Base-by-base conservation (phyloP, 2,797 vertebrate genomes). In the Oryzias sinensis region DNA sequence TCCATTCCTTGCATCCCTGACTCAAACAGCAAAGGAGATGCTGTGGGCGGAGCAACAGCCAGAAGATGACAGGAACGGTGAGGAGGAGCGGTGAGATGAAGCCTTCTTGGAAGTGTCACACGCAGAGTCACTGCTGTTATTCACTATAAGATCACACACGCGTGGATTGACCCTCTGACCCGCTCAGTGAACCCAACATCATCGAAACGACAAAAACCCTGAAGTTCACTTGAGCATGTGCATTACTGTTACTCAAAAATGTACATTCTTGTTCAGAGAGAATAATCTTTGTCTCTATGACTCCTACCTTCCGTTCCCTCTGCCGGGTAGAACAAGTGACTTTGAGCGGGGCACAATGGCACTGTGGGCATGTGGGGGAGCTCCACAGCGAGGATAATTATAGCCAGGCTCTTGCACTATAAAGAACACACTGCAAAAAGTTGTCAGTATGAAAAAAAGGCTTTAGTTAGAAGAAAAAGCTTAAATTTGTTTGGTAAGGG, bases 281-380 rank as follows among this genome's bases (percentile, higher is more conserved):
- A 37, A 37, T 3, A 37, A 9, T 37, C 33, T 37, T 37, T 37
- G 33, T 37, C 33, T 27, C 27, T 37, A 3, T 13, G 64, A 60
- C 46, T 56, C 74, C 50, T 71, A 74, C 68, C 71, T 62, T 41
- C 24, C 22, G 20, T 57, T 56, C 55, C 44, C 25, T 41, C 59
- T 65, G 11, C 70, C 78, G 77, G 79, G 79, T 22, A 62, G 48
- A 76, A 68, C 51, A 47, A 64, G 15, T 54, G 76, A 60, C 68
- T 80, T 70, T 76, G 45, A 20, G 11, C 13, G 14, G 20, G 18
- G 67, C 57, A 84, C 53, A 84, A 70, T 74, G 56, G 65, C 53
- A 54, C 52, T 54, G 62, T 62, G 62, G 61, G 59, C 49, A 62
- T 63, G 71, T 58, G 8, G 49, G 18, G 43, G 56, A 17, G 56